Percentiles rank a stretch among this genome's conserved stretches.
Conservation (phyloP, 2,113 vertebrate genomes). For the Trochalopteron elliotii region DNA sequence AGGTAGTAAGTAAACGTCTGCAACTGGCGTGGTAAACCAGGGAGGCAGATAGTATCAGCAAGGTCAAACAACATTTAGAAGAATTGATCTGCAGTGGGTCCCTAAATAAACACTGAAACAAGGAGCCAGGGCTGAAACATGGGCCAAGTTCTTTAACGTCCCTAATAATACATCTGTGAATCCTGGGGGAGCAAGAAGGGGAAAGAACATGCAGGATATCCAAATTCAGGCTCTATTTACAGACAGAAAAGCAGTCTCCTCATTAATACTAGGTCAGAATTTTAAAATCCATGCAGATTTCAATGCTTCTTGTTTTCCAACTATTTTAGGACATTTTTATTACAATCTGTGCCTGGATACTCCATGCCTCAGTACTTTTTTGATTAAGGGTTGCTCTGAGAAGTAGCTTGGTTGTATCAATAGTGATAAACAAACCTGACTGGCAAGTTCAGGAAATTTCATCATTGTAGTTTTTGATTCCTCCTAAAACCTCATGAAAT, state of each 20-base stretch:
- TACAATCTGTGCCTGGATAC: not conserved
- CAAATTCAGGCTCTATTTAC: not conserved
- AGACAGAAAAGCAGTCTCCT: not conserved
- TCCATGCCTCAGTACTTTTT: not conserved
- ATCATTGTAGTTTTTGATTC: not conserved
- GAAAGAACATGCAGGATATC: not conserved
- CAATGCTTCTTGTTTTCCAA: not conserved
- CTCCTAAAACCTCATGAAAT: not conserved
- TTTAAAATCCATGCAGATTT: not conserved
- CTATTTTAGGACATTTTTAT: not conserved
- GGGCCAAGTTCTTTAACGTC: not conserved
- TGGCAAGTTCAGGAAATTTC: not conserved
- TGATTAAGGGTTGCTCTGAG: not conserved
- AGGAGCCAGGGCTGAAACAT: not conserved
- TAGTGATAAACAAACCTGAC: not conserved
- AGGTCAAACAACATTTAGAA: not conserved
- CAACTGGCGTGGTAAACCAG: not conserved
- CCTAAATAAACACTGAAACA: not conserved
- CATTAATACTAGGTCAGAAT: not conserved
- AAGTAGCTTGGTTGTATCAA: not conserved
- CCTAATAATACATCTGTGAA: not conserved
- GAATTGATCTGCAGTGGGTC: not conserved
- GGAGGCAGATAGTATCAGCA: not conserved
- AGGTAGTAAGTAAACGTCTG: not conserved
- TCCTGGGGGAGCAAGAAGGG: not conserved